phyloP scores from a whole-genome alignment of 1,140 invertebrate species.

The Sycophila sp. region DNA sequence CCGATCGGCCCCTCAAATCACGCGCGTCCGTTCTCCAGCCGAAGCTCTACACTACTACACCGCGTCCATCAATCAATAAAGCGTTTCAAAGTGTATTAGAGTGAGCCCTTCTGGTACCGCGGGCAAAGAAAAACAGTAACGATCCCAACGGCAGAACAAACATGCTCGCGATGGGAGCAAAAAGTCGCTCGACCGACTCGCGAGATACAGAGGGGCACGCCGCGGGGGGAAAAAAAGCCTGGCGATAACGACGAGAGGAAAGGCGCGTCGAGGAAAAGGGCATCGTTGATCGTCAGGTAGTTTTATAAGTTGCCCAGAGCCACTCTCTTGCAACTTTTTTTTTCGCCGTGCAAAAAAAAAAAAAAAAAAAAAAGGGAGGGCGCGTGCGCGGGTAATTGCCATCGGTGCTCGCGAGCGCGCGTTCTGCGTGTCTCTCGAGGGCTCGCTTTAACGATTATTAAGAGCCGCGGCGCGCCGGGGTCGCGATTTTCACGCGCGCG shows the following conservation, averaged over 20 bases:
- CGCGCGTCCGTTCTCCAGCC: too few species aligned
- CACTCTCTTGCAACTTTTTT: neutral
- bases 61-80: too few species aligned
- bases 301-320: constrained; percentile 9
- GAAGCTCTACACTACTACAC: too few species aligned
- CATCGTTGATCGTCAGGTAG: neutral
- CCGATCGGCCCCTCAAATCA: too few species aligned
- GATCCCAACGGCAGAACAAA: too few species aligned
- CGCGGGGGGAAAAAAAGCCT: neutral
- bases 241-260: neutral
- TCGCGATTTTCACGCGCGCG: neutral
- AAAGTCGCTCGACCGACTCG: too few species aligned
- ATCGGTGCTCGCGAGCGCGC: neutral
- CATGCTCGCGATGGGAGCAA: neutral
- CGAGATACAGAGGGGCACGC: too few species aligned
- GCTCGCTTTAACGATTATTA: constrained; percentile 32
- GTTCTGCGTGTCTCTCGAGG: neutral
- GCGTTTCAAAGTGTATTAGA: too few species aligned
- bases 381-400: constrained; percentile 7
- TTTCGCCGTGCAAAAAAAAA: neutral
- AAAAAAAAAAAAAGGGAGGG: neutral
- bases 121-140: neutral
- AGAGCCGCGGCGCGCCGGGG: neutral
- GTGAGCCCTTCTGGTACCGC: too few species aligned
- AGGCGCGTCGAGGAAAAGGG: neutral